phyloP scores from a whole-genome alignment of 2,113 vertebrate genomes.

The Myrmecobius fasciatus region DNA sequence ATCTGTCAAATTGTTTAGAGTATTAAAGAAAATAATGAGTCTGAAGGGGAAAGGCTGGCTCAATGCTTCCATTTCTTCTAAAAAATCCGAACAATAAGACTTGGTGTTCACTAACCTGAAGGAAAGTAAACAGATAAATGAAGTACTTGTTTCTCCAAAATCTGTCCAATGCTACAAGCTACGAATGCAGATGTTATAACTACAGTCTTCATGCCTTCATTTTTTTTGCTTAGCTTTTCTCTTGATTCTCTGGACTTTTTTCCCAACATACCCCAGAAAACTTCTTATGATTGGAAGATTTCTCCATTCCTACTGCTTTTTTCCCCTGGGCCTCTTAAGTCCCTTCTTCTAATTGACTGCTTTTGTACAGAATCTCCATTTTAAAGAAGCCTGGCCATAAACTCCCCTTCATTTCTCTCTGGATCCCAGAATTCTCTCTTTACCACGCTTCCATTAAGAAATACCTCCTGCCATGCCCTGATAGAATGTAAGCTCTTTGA shows the following conservation, averaged over 20 bases:
- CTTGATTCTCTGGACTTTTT: neutral
- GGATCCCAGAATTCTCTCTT: neutral
- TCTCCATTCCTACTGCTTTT: neutral
- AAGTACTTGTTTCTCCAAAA: constrained; percentile 54
- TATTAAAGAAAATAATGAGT: constrained; percentile 63
- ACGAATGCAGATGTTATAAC: constrained; percentile 46
- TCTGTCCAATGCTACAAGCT: constrained; percentile 34
- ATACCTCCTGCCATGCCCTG: neutral
- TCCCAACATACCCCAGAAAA: neutral
- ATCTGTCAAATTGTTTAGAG: constrained; percentile 62
- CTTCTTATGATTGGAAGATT: neutral
- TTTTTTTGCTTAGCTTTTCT: neutral
- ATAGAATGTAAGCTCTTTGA: neutral
- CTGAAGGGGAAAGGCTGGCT: constrained; percentile 33
- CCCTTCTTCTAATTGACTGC: neutral
- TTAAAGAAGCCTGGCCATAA: neutral
- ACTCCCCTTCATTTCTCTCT: neutral
- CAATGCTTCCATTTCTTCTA: constrained; percentile 58
- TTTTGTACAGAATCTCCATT: neutral
- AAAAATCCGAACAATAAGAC: constrained; percentile 65
- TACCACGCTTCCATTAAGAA: neutral
- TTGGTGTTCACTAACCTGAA: constrained; percentile 52
- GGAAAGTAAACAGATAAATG: constrained; percentile 53
- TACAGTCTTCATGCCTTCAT: neutral
- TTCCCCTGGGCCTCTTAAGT: neutral